Conservation (phyloP, 1,140 invertebrate species). For the Drosophila burlai region DNA sequence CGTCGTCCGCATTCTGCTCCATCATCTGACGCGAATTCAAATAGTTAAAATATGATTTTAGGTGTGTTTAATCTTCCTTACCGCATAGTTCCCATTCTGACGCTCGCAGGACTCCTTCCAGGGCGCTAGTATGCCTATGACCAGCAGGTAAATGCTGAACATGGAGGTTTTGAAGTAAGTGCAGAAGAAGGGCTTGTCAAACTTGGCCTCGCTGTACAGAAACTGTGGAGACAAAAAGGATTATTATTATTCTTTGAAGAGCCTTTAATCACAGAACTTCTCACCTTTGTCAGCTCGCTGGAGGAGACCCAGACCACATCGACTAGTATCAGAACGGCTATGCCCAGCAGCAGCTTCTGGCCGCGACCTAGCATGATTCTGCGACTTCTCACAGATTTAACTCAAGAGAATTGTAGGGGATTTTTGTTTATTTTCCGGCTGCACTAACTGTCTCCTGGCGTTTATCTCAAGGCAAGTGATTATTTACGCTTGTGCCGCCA, state of each 20-base stretch:
- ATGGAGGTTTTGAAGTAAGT: slow-evolving; percentile 95
- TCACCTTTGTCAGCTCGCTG: slow-evolving; percentile 93
- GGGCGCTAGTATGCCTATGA: slow-evolving; percentile 92
- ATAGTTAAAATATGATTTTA: not conserved
- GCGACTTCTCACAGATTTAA: not conserved
- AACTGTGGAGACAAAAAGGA: slow-evolving; percentile 88
- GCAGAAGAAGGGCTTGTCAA: slow-evolving; percentile 95
- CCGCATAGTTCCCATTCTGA: slow-evolving; percentile 88
- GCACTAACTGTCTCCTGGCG: slow-evolving; percentile 11
- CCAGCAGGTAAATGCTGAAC: slow-evolving; percentile 93
- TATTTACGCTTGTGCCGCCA: slow-evolving; percentile 78
- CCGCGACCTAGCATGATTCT: slow-evolving; percentile 84
- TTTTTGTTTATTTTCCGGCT: slow-evolving; percentile 17
- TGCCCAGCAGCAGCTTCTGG: slow-evolving; percentile 91
- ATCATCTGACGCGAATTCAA: slow-evolving; percentile 86
- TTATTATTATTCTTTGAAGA: slow-evolving; percentile 1
- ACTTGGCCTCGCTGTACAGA: slow-evolving; percentile 92
- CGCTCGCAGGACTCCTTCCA: slow-evolving; percentile 92
- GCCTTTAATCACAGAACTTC: not conserved
- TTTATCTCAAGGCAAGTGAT: slow-evolving; percentile 38
- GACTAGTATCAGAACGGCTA: slow-evolving; percentile 91
- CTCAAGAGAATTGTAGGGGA: slow-evolving; percentile 8
- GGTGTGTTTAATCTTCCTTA: slow-evolving; percentile 65
- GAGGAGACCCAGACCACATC: slow-evolving; percentile 95
- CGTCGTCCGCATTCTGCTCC: slow-evolving; percentile 88